phyloP scores from a whole-genome alignment of 2,888 invertebrate genomes.

The Dioctria linearis region DNA sequence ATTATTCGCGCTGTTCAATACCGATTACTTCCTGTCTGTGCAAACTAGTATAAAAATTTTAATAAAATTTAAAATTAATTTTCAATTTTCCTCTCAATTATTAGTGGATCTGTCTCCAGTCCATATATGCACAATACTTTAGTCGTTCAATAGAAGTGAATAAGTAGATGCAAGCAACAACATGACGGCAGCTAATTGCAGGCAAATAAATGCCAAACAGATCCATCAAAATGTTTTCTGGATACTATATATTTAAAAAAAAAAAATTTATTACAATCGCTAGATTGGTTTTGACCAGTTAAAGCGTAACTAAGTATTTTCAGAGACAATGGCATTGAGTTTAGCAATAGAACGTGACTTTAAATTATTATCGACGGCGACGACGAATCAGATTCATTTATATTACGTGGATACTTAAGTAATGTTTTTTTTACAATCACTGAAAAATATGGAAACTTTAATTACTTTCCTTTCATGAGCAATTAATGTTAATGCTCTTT shows the following conservation, averaged over 20 bases:
- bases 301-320: background rate
- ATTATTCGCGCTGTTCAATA: too few species aligned
- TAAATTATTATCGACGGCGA: background rate
- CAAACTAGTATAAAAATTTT: too few species aligned
- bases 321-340: background rate
- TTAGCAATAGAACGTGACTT: background rate
- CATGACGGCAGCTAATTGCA: background rate
- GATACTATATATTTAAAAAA: too few species aligned
- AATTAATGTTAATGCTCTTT: too few species aligned
- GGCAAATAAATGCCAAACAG: background rate
- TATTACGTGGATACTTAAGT: background rate
- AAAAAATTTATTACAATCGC: background rate
- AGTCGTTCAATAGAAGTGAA: background rate
- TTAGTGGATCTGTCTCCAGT: too few species aligned
- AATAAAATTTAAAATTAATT: too few species aligned
- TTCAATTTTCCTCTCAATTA: too few species aligned
- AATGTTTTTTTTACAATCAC: too few species aligned
- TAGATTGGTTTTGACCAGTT: background rate
- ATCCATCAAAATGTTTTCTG: background rate
- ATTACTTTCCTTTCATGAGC: too few species aligned
- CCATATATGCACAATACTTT: too few species aligned
- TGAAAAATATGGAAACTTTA: too few species aligned
- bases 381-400: background rate
- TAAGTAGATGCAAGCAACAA: background rate
- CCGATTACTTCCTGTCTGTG: too few species aligned